phyloP scores from a whole-genome alignment of 2,797 vertebrate species.

The Hozukius guyotensis region DNA sequence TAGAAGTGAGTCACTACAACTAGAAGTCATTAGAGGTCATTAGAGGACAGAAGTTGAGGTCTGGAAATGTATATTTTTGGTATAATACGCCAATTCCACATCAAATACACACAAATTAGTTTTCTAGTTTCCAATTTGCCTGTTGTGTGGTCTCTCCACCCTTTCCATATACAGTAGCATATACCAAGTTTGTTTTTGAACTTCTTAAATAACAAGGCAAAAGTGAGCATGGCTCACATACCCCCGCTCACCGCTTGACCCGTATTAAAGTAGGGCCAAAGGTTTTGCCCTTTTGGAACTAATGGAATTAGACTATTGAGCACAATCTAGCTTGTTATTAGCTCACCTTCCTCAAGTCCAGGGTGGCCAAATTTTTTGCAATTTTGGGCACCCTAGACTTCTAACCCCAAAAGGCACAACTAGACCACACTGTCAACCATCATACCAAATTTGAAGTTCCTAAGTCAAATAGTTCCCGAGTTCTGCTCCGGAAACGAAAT shows the following conservation, averaged over 20 bases:
- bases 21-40: constrained; percentile 19
- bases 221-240: no score
- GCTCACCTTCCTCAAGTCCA: no score
- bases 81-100: constrained; percentile 20
- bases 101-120: constrained; percentile 17
- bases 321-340: no score
- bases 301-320: no score
- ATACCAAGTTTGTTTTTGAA: background rate
- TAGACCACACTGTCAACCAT: no score
- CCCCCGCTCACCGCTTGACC: no score
- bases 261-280: no score
- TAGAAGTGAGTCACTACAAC: background rate
- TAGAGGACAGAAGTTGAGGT: background rate
- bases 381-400: no score
- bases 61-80: constrained; percentile 14
- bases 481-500: fast-evolving
- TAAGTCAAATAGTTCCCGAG: no score
- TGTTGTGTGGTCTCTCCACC: constrained; percentile 2
- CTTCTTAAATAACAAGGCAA: background rate
- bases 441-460: no score
- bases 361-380: fast-evolving
- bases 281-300: no score
- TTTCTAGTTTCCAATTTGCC: constrained; percentile 13
- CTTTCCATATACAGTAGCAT: background rate
- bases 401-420: no score